phyloP scores from a whole-genome alignment of 2,888 invertebrate genomes.

The Lottia gigantea region DNA sequence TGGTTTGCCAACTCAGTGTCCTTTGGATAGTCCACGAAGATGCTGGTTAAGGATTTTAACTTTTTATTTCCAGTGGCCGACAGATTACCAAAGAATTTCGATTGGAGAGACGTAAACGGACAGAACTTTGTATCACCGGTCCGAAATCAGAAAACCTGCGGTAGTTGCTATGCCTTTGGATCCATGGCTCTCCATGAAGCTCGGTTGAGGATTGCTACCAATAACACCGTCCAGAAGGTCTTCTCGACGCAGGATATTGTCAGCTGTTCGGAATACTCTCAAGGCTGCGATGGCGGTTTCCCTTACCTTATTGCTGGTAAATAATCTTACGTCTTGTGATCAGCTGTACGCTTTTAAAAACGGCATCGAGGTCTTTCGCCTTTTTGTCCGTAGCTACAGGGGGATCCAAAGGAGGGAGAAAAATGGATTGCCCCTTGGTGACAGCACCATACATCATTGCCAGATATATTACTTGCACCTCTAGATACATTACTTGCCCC shows the following conservation, averaged over 20 bases:
- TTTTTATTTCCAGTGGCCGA: not conserved
- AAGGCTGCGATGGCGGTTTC: slow-evolving; percentile 63
- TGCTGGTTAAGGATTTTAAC: too few relatives aligned
- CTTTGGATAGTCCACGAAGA: slow-evolving; percentile 12
- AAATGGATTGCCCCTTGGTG: too few relatives aligned
- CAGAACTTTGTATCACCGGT: slow-evolving; percentile 49
- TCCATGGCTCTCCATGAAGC: slow-evolving; percentile 68
- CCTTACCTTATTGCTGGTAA: slow-evolving; percentile 49
- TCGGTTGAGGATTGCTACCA: slow-evolving; percentile 64
- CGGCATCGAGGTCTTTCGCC: too few relatives aligned
- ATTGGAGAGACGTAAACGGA: slow-evolving; percentile 52
- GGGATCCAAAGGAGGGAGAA: too few relatives aligned
- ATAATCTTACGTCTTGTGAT: too few relatives aligned
- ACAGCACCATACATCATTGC: too few relatives aligned
- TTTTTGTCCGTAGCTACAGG: too few relatives aligned
- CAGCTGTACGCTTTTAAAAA: too few relatives aligned
- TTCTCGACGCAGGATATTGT: slow-evolving; percentile 69
- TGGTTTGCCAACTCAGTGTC: not conserved
- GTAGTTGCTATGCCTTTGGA: slow-evolving; percentile 70
- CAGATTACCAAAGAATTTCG: slow-evolving; percentile 39
- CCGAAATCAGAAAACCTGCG: slow-evolving; percentile 60
- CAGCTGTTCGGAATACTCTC: slow-evolving; percentile 67
- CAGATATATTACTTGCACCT: too few relatives aligned
- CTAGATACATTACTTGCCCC: too few relatives aligned
- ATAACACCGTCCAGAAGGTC: slow-evolving; percentile 55